Conservation (phyloP, 2,888 invertebrate genomes). For the Caenorhabditis zanzibari region DNA sequence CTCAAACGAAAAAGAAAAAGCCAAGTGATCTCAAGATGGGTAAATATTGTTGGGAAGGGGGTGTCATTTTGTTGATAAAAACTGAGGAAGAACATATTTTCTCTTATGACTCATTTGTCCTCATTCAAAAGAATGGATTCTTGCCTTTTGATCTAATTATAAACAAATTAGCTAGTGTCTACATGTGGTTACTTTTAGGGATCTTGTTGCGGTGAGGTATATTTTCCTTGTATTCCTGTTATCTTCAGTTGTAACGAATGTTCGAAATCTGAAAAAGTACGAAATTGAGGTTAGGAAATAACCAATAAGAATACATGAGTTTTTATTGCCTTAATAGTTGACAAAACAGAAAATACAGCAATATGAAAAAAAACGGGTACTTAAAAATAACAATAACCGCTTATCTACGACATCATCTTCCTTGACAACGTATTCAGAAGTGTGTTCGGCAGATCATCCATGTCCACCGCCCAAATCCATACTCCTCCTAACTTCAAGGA, state of each 20-base stretch:
- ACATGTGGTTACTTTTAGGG: no score
- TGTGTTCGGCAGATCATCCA: not conserved
- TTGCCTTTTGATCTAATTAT: not conserved
- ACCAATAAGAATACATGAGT: no score
- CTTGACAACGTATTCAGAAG: not conserved
- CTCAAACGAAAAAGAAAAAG: not conserved
- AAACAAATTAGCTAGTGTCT: not conserved
- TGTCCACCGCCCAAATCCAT: slow-evolving; percentile 6
- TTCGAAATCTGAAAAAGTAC: no score
- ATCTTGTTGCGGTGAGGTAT: no score
- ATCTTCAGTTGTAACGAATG: no score
- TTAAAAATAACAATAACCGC: no score
- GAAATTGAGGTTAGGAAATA: no score
- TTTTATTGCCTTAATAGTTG: no score
- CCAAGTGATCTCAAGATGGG: not conserved
- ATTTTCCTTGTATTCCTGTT: no score
- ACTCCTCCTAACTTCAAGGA: not conserved
- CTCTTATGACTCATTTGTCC: not conserved
- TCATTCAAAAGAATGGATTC: not conserved
- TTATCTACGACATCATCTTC: no score
- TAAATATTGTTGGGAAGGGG: not conserved
- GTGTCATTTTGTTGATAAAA: not conserved
- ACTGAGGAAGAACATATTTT: not conserved
- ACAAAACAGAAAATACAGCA: no score
- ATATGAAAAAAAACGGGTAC: no score